These are phyloP conservation scores for Tortricodes alternella DNA, from an alignment of 2,888 invertebrate genomes.

Conservation along the genomic window DNA sequence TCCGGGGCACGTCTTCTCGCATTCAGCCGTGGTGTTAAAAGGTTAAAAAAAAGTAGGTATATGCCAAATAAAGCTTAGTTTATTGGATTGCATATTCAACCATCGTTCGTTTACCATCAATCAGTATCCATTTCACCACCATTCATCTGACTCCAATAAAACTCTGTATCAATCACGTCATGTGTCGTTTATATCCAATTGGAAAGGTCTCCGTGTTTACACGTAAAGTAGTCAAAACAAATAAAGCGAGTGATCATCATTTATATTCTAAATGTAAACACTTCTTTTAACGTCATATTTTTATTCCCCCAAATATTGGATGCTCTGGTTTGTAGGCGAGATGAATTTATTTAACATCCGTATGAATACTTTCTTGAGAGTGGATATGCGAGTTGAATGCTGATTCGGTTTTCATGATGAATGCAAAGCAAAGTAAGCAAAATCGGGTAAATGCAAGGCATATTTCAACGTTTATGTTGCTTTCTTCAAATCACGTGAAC, in stretches of 20 bases:
- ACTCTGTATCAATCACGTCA: constrained; percentile 12
- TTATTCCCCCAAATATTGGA: constrained; percentile 16
- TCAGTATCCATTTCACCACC: constrained; percentile 21
- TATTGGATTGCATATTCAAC: constrained; percentile 18
- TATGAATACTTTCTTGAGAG: constrained; percentile 17
- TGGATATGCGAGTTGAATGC: constrained; percentile 12
- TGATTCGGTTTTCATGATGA: constrained; percentile 19
- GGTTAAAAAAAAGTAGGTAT: too few species aligned
- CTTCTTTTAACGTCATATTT: constrained; percentile 9
- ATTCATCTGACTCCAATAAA: constrained; percentile 21
- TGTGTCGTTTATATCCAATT: constrained; percentile 11
- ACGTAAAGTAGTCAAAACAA: constrained; percentile 5
- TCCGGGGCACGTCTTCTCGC: too few species aligned
- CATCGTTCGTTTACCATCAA: constrained; percentile 22
- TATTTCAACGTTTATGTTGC: too few species aligned
- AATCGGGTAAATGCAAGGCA: neutral
- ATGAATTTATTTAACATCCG: constrained; percentile 15
- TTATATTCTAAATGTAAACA: constrained; percentile 4
- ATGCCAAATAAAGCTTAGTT: neutral
- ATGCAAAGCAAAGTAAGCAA: neutral
- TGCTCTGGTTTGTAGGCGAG: constrained; percentile 1
- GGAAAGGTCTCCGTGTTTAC: constrained; percentile 14
- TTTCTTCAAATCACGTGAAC: too few species aligned
- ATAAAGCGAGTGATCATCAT: constrained; percentile 4
- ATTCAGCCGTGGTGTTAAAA: too few species aligned